These are phyloP conservation scores for Rhizomys pruinosus DNA, from an alignment of 2,113 vertebrate species.

Conservation along the genomic window DNA sequence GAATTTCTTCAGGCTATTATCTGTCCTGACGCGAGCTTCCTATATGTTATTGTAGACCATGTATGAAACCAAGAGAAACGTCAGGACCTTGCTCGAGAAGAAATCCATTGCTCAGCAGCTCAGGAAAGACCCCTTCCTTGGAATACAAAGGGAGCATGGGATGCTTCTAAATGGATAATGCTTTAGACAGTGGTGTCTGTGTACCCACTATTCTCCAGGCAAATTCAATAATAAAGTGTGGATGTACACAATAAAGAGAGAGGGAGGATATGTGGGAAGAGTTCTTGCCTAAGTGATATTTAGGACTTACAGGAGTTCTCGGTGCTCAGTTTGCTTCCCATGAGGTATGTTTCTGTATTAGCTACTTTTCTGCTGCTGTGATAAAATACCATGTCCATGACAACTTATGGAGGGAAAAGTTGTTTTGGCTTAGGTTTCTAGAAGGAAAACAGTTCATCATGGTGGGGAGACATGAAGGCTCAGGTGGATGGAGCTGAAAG, in stretches of 20 bases:
- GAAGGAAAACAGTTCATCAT: no score
- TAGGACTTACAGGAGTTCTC: constrained; percentile 50
- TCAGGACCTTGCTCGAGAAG: constrained; percentile 8
- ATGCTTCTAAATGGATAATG: constrained; percentile 45
- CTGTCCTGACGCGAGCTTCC: neutral
- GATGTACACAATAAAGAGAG: neutral
- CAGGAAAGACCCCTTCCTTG: constrained; percentile 66
- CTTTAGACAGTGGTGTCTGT: constrained; percentile 67
- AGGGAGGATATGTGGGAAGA: neutral
- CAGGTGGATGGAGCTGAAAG: no score
- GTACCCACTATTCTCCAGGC: constrained; percentile 62
- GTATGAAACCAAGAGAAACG: neutral
- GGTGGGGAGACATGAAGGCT: no score
- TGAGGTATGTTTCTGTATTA: neutral
- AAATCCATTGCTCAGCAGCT: constrained; percentile 40
- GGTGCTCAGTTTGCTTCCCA: constrained; percentile 74
- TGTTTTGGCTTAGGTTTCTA: no score
- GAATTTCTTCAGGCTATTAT: neutral
- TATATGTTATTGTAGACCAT: neutral
- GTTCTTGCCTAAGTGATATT: constrained; percentile 19
- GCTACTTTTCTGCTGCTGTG: no score
- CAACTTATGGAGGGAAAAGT: no score
- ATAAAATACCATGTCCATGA: neutral
- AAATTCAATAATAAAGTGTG: constrained; percentile 74
- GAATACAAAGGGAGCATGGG: neutral